Conservation (phyloP, 1,140 invertebrate genomes). For the Apis florea region DNA sequence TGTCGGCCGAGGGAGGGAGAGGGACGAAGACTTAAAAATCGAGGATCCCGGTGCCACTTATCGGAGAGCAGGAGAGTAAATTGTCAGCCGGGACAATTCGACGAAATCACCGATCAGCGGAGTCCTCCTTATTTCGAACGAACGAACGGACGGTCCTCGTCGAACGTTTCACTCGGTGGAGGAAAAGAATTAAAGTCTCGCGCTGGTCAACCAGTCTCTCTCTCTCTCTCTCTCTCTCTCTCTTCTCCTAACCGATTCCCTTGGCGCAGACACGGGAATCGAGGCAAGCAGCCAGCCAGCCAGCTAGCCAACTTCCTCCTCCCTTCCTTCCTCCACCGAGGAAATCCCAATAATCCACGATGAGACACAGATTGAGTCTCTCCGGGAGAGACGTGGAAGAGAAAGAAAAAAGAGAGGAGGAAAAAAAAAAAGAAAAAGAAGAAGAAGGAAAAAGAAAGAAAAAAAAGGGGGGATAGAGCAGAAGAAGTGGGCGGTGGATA, state of each 20-base stretch:
- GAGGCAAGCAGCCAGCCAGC: constrained; percentile 47
- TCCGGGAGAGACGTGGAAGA: constrained; percentile 58
- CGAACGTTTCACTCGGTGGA: constrained; percentile 45
- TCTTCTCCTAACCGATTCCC: constrained; percentile 59
- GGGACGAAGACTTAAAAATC: constrained; percentile 37
- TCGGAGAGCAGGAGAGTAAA: constrained; percentile 16
- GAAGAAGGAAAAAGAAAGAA: constrained; percentile 36
- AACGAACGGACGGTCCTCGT: neutral
- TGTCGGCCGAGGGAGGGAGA: neutral
- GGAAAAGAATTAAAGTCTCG: constrained; percentile 59
- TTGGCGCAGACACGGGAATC: constrained; percentile 58
- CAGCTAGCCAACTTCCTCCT: constrained; percentile 43
- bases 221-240: neutral
- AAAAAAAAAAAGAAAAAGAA: constrained; percentile 42
- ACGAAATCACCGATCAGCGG: constrained; percentile 55
- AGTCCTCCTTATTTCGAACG: constrained; percentile 42
- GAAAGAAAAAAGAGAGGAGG: constrained; percentile 45
- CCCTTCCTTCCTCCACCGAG: constrained; percentile 40
- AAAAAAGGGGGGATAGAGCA: constrained; percentile 32
- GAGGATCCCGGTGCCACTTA: constrained; percentile 8
- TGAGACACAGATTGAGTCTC: constrained; percentile 80
- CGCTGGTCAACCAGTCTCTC: constrained; percentile 51
- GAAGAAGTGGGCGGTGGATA: constrained; percentile 21
- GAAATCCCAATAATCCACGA: constrained; percentile 79
- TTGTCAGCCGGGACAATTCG: constrained; percentile 52